Conservation (phyloP, 2,113 vertebrate genomes). For the Fregetta grallaria region DNA sequence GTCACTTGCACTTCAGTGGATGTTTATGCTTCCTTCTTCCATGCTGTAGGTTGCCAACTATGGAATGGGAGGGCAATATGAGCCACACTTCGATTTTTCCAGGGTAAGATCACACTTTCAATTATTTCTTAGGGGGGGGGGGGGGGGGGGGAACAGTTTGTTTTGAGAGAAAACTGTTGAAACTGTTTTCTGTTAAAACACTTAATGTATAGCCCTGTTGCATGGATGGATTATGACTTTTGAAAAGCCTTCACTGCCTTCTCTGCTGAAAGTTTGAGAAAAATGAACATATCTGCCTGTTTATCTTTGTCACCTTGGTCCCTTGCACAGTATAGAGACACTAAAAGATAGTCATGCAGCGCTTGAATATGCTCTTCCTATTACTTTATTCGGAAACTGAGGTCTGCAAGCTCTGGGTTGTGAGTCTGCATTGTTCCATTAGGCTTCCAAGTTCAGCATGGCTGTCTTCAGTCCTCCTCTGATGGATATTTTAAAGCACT, state of each 20-base stretch:
- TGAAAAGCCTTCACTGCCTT: background rate
- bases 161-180: background rate
- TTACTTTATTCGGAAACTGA: background rate
- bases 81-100: constrained; percentile 97
- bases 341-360: background rate
- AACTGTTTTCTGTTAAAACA: background rate
- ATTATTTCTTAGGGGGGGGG: background rate
- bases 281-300: background rate
- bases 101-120: constrained; percentile 82
- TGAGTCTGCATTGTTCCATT: background rate
- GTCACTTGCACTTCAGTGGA: background rate
- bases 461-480: background rate
- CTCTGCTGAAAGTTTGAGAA: background rate
- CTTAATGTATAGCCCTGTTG: background rate
- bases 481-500: background rate
- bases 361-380: background rate
- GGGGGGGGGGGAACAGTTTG: background rate
- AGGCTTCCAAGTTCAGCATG: background rate
- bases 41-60: constrained; percentile 91
- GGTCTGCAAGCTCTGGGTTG: background rate
- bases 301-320: background rate
- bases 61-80: constrained; percentile 97
- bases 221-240: background rate
- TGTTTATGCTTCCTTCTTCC: background rate
- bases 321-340: background rate